Conservation (phyloP, 1,140 invertebrate genomes). For the Diplogasteroides magnus region DNA sequence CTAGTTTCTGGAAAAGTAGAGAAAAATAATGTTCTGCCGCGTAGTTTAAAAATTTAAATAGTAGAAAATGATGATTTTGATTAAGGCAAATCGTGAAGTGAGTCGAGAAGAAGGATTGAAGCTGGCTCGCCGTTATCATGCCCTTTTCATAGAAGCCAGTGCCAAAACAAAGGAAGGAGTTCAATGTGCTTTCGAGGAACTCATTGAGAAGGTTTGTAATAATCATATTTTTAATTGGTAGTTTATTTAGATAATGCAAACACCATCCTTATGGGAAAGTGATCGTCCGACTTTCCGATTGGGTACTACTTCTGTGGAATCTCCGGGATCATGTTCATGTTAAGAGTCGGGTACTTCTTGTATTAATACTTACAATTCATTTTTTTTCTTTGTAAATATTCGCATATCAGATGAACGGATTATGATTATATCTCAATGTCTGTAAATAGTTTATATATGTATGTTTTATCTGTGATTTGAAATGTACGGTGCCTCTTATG, state of each 20-base stretch:
- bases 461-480: slow-evolving; percentile 1
- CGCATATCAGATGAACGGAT: too few relatives aligned
- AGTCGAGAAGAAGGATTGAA: slow-evolving; percentile 81
- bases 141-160: slow-evolving; percentile 94
- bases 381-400: slow-evolving; percentile 2
- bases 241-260: slow-evolving; percentile 54
- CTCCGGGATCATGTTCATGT: slow-evolving; percentile 26
- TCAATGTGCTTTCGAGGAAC: slow-evolving; percentile 89
- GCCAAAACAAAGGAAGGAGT: slow-evolving; percentile 93
- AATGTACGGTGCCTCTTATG: too few relatives aligned
- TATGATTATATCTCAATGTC: too few relatives aligned
- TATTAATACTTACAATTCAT: too few relatives aligned
- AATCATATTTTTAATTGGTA: too few relatives aligned
- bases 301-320: slow-evolving; percentile 8
- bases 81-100: slow-evolving; percentile 70
- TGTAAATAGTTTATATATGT: too few relatives aligned
- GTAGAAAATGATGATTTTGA: too few relatives aligned
- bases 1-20: slow-evolving; percentile 20
- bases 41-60: neutral
- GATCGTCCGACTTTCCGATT: slow-evolving; percentile 38
- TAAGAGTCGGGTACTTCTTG: too few relatives aligned
- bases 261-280: slow-evolving; percentile 53
- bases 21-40: neutral
- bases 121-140: slow-evolving; percentile 88
- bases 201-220: slow-evolving; percentile 84